Conservation (phyloP, 2,797 vertebrate species). For the Pteropus rufus region DNA sequence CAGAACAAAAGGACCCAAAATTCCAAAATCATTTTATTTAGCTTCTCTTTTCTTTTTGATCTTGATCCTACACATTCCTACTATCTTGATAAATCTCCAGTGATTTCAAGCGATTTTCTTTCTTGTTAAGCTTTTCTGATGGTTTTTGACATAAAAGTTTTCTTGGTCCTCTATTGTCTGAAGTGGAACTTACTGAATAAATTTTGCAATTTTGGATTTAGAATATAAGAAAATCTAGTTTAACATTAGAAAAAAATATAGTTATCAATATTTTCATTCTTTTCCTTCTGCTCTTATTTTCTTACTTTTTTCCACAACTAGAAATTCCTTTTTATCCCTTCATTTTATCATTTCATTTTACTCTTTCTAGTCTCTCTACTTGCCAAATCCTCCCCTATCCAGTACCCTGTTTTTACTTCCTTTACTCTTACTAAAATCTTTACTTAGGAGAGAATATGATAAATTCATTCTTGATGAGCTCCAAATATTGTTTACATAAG, state of each 20-base stretch:
- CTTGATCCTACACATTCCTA: background rate
- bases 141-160: background rate
- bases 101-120: background rate
- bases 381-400: background rate
- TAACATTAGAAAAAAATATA: background rate
- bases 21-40: background rate
- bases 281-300: background rate
- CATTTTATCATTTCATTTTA: background rate
- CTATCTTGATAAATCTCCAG: background rate
- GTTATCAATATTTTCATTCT: background rate
- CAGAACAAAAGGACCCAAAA: background rate
- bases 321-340: background rate
- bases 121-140: background rate
- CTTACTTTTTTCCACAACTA: background rate
- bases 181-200: background rate
- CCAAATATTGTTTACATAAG: background rate
- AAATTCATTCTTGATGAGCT: background rate
- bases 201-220: background rate
- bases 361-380: background rate
- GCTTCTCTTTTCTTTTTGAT: background rate
- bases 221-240: background rate
- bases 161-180: background rate
- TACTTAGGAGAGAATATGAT: background rate
- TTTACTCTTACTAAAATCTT: background rate
- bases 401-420: background rate